These are phyloP conservation scores for Odontamblyopus lacepedii DNA, from an alignment of 2,797 vertebrate species.

Conservation along the genomic window DNA sequence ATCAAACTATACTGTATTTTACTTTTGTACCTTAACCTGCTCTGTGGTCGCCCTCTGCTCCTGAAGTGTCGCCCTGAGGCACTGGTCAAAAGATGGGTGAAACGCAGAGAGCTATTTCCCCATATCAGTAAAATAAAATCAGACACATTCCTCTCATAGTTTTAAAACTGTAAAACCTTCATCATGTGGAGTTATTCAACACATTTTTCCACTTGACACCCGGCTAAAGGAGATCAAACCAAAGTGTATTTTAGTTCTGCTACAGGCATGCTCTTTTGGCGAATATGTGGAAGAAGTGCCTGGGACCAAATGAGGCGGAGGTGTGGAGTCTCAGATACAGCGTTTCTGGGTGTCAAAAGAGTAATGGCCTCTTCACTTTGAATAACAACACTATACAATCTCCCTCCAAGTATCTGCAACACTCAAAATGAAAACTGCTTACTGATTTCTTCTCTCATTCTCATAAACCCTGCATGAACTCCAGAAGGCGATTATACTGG, in stretches of 20 bases:
- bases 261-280: not conserved
- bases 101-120: not conserved
- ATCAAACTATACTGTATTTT: slow-evolving; percentile 18
- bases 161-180: no score
- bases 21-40: slow-evolving; percentile 3
- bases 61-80: no score
- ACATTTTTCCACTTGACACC: no score
- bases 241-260: no score
- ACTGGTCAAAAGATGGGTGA: no score
- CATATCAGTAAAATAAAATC: no score
- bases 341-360: slow-evolving; percentile 16
- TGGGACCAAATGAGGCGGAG: slow-evolving; percentile 6
- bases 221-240: no score
- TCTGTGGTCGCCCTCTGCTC: no score
- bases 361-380: slow-evolving; percentile 19
- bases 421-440: not conserved
- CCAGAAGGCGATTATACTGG: not conserved
- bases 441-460: not conserved
- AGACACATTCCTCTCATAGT: no score
- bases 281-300: slow-evolving; percentile 19
- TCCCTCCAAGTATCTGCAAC: not conserved
- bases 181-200: no score
- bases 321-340: slow-evolving; percentile 15
- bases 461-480: not conserved
- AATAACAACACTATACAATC: slow-evolving; percentile 6